Conservation (phyloP, 2,113 vertebrate genomes). For the Chloropsis hardwickii region DNA sequence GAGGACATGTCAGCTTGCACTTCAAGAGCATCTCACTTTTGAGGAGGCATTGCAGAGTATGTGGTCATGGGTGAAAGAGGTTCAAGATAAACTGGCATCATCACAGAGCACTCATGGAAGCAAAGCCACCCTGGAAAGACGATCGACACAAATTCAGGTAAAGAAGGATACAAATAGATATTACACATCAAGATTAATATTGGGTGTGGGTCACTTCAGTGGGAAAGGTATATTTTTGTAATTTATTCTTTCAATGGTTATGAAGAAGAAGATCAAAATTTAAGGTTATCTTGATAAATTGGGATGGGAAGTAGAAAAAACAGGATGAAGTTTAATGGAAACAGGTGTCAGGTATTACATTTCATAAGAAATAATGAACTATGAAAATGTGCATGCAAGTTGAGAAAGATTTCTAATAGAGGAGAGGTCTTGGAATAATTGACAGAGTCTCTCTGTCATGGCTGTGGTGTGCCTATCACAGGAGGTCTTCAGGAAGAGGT, state of each 20-base stretch:
- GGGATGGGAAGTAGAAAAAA: background rate
- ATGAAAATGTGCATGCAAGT: background rate
- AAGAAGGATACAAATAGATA: background rate
- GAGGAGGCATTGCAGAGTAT: conserved; percentile 85
- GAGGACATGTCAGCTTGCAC: conserved; percentile 81
- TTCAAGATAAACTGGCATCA: conserved; percentile 81
- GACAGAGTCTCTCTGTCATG: background rate
- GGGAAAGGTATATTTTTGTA: background rate
- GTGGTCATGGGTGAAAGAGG: conserved; percentile 86
- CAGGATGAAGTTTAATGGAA: background rate
- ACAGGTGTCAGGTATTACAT: background rate
- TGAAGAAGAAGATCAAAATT: background rate
- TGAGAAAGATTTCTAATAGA: background rate
- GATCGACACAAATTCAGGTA: conserved; percentile 88
- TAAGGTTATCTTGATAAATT: background rate
- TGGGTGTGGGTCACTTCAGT: background rate
- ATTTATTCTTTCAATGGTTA: background rate
- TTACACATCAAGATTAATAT: background rate
- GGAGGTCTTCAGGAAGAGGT: background rate
- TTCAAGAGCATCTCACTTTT: conserved; percentile 90
- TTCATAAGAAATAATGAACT: background rate
- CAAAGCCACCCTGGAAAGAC: conserved; percentile 83
- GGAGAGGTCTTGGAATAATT: background rate
- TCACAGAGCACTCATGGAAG: conserved; percentile 85
- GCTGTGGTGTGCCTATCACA: background rate